A percentile compares a stretch with the other conserved stretches of the same genome.
Conservation (phyloP, 2,113 vertebrate genomes). For the Grantiella picta region DNA sequence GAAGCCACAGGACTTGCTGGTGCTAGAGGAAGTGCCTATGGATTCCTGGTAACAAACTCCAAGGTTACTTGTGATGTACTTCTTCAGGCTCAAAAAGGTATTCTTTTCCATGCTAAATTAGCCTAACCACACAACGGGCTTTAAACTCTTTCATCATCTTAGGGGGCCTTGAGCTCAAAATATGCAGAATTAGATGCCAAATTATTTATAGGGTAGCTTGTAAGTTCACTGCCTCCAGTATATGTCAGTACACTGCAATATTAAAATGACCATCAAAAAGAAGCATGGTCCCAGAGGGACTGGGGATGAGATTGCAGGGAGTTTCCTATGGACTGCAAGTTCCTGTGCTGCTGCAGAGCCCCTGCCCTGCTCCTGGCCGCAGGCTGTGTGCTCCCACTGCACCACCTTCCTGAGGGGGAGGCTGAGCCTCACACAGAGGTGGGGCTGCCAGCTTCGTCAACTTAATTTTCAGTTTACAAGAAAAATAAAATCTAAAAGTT, state of each 20-base stretch:
- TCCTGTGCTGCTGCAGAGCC: not conserved
- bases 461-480: not conserved
- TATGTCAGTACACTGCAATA: slow-evolving; percentile 53
- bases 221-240: slow-evolving; percentile 57
- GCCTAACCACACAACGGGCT: not conserved
- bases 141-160: slow-evolving; percentile 52
- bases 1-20: slow-evolving; percentile 76
- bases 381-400: not conserved
- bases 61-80: not conserved
- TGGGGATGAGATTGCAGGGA: not conserved
- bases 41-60: slow-evolving; percentile 64
- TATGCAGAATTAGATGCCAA: slow-evolving; percentile 59
- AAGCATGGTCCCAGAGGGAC: slow-evolving; percentile 40
- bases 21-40: slow-evolving; percentile 68
- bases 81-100: not conserved
- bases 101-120: slow-evolving; percentile 25
- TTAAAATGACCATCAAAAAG: slow-evolving; percentile 67
- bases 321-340: not conserved
- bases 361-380: not conserved
- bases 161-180: slow-evolving; percentile 40
- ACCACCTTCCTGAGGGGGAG: not conserved
- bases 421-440: not conserved
- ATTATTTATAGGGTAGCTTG: slow-evolving; percentile 62
- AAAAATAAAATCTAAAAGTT: slow-evolving; percentile 40
- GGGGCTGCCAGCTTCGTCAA: not conserved